Evolutionary conservation across 2,888 invertebrate species (phyloP), one percentile per base, ranked within the genome.

Genomic region (Notodromas monacha): DNA sequence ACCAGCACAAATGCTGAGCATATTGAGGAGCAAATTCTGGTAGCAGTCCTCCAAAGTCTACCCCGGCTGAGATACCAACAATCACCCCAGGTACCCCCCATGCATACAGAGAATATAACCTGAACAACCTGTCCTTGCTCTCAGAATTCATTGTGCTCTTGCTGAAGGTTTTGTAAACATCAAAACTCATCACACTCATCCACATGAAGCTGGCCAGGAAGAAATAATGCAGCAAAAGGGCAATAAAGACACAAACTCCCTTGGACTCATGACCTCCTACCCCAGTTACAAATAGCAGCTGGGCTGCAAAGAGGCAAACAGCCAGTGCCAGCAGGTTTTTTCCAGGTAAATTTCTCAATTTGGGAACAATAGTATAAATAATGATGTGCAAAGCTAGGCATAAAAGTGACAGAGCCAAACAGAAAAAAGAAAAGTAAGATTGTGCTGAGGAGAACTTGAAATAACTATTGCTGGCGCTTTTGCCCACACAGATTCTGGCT

Each of bases 111-210:
- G 42, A 41, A 37, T 49, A 50, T 27, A 40, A 41, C 33, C 40
- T 40, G 26, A 35, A 40, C n/a, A 34, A 14, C 13, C 4, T 13
- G 10, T 11, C n/a, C 12, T 11, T 12, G 13, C 3, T 13, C 12
- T 5, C 12, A 4, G 5, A 3, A n/a, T n/a, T n/a, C n/a, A n/a
- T n/a, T n/a, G n/a, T n/a, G 3, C 16, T 26, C 10, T 3, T 4
- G 12, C 39, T 38, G 35, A 54, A 52, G 1, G 52, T 52, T 27
- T 46, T 39, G 42, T 47, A 51, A 26, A 52, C 45, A 35, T 53
- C 53, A 31, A 50, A 40, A 26, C 51, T 48, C 44, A 54, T 46
- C 4, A 50, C 43, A 36, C 47, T 52, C 47, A 51, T 49, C 55
- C 55, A 55, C 36, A 45, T 45, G 39, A 54, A 52, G 2, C 49